Percentiles rank a stretch among this genome's conserved stretches.
Conservation (phyloP, 1,140 invertebrate genomes). For the Drosophila willistoni region DNA sequence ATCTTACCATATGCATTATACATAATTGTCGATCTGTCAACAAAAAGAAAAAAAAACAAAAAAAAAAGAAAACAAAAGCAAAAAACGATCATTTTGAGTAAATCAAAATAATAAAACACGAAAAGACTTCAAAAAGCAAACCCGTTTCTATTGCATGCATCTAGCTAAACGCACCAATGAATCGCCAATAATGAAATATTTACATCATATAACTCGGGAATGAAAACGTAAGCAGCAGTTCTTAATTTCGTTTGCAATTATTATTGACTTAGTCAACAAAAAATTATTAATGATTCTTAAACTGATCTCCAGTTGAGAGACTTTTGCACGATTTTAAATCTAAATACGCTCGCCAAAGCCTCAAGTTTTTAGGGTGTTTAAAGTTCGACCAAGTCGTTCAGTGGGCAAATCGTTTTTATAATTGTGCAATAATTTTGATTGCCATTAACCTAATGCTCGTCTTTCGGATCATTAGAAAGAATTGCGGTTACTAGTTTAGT, state of each 20-base stretch:
- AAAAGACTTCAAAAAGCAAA: constrained; percentile 18
- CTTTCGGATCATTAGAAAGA: constrained; percentile 37
- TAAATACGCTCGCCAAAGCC: background rate
- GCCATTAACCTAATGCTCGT: constrained; percentile 47
- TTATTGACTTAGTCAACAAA: constrained; percentile 1
- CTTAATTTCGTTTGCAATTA: background rate
- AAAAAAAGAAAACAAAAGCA: constrained; percentile 47
- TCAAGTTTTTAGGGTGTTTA: background rate
- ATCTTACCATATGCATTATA: constrained; percentile 45
- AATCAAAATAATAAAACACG: constrained; percentile 17
- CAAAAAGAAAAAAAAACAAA: constrained; percentile 61
- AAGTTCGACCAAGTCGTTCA: background rate
- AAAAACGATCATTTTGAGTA: constrained; percentile 16
- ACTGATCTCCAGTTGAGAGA: background rate
- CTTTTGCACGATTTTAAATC: background rate
- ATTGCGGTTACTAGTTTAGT: constrained; percentile 54
- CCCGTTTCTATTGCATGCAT: constrained; percentile 1
- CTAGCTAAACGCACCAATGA: constrained; percentile 2
- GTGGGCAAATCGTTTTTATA: background rate
- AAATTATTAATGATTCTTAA: background rate
- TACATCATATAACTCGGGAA: background rate
- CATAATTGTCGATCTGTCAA: constrained; percentile 37
- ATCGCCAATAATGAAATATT: constrained; percentile 3
- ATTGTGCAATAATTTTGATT: constrained; percentile 18
- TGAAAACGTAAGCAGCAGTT: background rate